Base-by-base conservation (phyloP, 2,797 vertebrate genomes). In the Limnodromus scolopaceus region DNA sequence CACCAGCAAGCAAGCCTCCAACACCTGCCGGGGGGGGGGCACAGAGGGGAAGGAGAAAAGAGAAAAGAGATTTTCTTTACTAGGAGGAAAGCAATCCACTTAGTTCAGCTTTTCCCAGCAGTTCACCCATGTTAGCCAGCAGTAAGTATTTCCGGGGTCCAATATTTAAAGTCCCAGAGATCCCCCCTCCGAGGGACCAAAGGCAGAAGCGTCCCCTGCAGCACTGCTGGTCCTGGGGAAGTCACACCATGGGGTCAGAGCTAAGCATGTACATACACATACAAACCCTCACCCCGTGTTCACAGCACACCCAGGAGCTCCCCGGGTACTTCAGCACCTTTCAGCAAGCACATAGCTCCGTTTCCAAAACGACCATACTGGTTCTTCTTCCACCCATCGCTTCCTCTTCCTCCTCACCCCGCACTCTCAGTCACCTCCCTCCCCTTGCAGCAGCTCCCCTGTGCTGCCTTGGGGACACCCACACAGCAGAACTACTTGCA, bases 21-120 rank as follows among this genome's bases (percentile, higher is more conserved):
- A 64, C 70, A 97, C 95, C 97, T 97, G 95, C 75, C 84, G 87
- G 60, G 64, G 87, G 60, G 64, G 13, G 83, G 65, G 64, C 82
- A 93, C 55, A 91, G 18, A 65, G 34, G 36, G 61, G 24, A 89
- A 58, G 8, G 68, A 92, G 32, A 78, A 60, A 53, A 83, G 39
- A 94, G 38, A 87, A 89, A 64, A 94, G n/a, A 86, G 10, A 58
- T 43, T 76, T 92, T 64, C 88, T 48, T 97, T 30, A 76, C 75
- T 16, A 78, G 23, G 53, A 69, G 70, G 17, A 83, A 80, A 85
- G 46, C 18, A 36, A 61, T 53, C 13, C 0, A 1, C 34, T 87
- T 69, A 15, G 32, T 22, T 84, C 28, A 0, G 2, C 54, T 55
- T 78, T 41, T 36, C 41, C n/a, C 53, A 75, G 51, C 17, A 38